phyloP scores from a whole-genome alignment of 2,888 invertebrate species.

The Phyllotreta cruciferae region DNA sequence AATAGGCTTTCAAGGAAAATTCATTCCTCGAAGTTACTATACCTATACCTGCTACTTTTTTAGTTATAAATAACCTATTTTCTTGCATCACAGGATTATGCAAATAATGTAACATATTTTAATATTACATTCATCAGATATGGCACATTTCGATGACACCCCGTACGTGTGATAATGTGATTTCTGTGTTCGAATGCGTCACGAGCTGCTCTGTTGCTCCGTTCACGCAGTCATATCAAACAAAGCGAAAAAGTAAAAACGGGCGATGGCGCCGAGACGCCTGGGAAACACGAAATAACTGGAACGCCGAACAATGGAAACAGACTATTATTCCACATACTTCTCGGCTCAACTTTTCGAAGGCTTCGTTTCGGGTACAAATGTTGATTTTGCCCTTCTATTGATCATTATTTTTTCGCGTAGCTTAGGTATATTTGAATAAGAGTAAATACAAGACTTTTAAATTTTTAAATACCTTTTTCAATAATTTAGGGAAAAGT shows the following conservation, averaged over 20 bases:
- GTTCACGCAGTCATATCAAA: conserved; percentile 23
- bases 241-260: conserved; percentile 27
- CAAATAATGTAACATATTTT: too few relatives aligned
- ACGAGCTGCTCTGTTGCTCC: conserved; percentile 13
- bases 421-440: neutral
- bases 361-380: neutral
- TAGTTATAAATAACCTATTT: too few relatives aligned
- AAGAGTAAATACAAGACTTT: too few relatives aligned
- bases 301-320: conserved; percentile 25
- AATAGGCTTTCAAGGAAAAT: too few relatives aligned
- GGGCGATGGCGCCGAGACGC: conserved; percentile 25
- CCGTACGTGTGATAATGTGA: conserved; percentile 14
- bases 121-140: too few relatives aligned
- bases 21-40: too few relatives aligned
- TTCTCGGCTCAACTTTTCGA: conserved; percentile 1
- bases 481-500: too few relatives aligned
- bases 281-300: conserved; percentile 25
- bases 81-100: too few relatives aligned
- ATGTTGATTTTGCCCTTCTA: neutral
- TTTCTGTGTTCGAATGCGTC: conserved; percentile 22
- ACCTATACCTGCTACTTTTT: too few relatives aligned
- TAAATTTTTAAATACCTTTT: too few relatives aligned
- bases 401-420: neutral
- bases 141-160: neutral
- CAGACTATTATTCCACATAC: conserved; percentile 22